Evolutionary conservation across 30 jellyfish, hydroid and myxozoan species (phyloP).

Genomic region (Sanderia malayensis): DNA sequence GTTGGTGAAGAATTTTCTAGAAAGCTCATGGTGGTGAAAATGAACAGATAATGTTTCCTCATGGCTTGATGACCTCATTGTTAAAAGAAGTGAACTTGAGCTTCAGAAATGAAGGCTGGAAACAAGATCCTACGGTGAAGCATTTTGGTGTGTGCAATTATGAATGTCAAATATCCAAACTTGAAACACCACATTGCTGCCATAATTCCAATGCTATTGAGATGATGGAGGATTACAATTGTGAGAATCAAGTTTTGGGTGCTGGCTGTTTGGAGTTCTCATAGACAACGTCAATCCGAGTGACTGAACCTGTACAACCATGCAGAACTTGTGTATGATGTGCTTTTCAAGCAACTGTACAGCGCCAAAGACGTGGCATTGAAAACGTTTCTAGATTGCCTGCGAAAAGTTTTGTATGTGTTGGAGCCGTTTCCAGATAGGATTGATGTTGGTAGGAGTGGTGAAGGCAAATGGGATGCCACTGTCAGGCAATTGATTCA

Average conservation of each 20-base stretch:
- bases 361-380: slow-evolving; percentile 38
- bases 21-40: background rate
- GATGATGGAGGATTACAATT: slow-evolving; percentile 52
- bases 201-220: slow-evolving; percentile 52
- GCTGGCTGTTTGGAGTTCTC: slow-evolving; percentile 38
- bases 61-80: slow-evolving; percentile 31
- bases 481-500: slow-evolving; percentile 47
- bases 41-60: slow-evolving; percentile 25
- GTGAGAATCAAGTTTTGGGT: slow-evolving; percentile 69
- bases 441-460: slow-evolving; percentile 3
- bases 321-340: slow-evolving; percentile 65
- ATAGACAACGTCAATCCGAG: slow-evolving; percentile 66
- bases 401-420: slow-evolving; percentile 32
- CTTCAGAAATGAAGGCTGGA: slow-evolving; percentile 58
- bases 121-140: slow-evolving; percentile 44
- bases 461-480: slow-evolving; percentile 67
- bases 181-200: slow-evolving; percentile 35
- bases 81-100: slow-evolving; percentile 27
- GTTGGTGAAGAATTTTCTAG: slow-evolving; percentile 16
- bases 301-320: slow-evolving; percentile 66
- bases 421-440: slow-evolving; percentile 48
- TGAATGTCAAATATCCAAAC: slow-evolving; percentile 62
- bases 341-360: slow-evolving; percentile 55
- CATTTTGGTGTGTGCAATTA: slow-evolving; percentile 30
- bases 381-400: slow-evolving; percentile 55